phyloP scores from a whole-genome alignment of 2,113 vertebrate species.

The Lipophrys pholis region DNA sequence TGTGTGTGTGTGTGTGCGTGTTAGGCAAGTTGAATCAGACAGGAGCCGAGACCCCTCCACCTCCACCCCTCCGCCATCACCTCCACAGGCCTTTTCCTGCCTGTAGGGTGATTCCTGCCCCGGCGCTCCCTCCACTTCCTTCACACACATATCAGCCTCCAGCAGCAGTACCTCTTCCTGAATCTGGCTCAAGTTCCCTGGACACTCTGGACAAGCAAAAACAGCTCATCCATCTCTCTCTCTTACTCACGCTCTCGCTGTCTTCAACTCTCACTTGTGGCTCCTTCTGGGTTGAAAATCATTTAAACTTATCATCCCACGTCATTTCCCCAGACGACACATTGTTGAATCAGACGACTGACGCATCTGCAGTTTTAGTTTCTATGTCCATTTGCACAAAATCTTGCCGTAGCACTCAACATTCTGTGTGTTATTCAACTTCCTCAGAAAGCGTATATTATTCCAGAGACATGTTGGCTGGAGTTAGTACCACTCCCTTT shows the following conservation, averaged over 20 bases:
- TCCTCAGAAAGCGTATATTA: conserved; percentile 59
- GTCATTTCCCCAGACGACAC: conserved; percentile 24
- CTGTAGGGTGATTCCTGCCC: conserved; percentile 78
- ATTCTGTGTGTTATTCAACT: conserved; percentile 63
- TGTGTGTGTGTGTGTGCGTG: conserved; percentile 29
- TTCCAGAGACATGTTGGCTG: conserved; percentile 61
- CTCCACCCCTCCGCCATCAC: conserved; percentile 63
- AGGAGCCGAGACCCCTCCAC: conserved; percentile 65
- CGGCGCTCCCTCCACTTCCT: conserved; percentile 75
- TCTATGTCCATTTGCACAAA: conserved; percentile 26
- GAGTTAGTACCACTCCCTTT: conserved; percentile 64
- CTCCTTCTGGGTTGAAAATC: neutral
- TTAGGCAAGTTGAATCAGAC: conserved; percentile 68
- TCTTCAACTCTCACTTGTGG: conserved; percentile 24
- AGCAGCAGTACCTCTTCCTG: conserved; percentile 79
- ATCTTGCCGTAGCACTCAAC: conserved; percentile 40
- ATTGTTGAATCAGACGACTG: neutral
- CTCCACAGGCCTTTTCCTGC: conserved; percentile 79
- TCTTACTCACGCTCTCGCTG: conserved; percentile 6
- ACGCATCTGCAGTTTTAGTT: neutral
- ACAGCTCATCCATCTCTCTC: conserved; percentile 61
- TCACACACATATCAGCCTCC: conserved; percentile 79
- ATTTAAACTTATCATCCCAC: conserved; percentile 13
- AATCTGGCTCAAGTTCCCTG: conserved; percentile 67
- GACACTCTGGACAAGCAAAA: conserved; percentile 61